These are phyloP conservation scores for Turritopsis rubra DNA, from an alignment of 30 jellyfish, hydroid and myxozoan species.

Conservation along the genomic window DNA sequence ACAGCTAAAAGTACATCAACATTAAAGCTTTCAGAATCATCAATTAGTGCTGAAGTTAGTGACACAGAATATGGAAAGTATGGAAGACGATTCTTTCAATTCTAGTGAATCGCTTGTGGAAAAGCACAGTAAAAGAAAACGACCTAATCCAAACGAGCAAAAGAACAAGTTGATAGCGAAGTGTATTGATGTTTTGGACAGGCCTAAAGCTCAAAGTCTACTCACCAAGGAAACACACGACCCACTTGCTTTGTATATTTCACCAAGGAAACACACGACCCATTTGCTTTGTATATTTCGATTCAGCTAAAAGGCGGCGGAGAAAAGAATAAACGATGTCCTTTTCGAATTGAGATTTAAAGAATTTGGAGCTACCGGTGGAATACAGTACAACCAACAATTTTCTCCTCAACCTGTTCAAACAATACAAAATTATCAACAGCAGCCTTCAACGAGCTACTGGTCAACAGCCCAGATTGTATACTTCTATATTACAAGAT, in stretches of 20 bases:
- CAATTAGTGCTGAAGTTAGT: background rate
- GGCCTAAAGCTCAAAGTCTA: background rate
- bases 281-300: no score
- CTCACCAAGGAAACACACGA: background rate
- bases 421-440: background rate
- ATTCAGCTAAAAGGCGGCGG: no score
- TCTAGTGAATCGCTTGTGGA: background rate
- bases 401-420: background rate
- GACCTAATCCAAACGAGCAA: background rate
- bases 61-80: background rate
- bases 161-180: background rate
- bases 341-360: background rate
- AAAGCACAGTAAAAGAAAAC: background rate
- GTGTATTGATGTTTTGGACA: conserved; percentile 9
- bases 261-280: background rate
- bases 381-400: background rate
- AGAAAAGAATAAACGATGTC: background rate
- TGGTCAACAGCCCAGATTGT: background rate
- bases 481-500: background rate
- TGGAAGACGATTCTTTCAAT: no score
- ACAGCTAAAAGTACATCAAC: conserved; percentile 12
- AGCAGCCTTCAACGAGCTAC: no score
- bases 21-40: background rate
- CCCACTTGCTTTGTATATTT: background rate
- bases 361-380: background rate